Evolutionary conservation across 2,113 vertebrate species (phyloP).

Genomic region (Stegostoma tigrinum): DNA sequence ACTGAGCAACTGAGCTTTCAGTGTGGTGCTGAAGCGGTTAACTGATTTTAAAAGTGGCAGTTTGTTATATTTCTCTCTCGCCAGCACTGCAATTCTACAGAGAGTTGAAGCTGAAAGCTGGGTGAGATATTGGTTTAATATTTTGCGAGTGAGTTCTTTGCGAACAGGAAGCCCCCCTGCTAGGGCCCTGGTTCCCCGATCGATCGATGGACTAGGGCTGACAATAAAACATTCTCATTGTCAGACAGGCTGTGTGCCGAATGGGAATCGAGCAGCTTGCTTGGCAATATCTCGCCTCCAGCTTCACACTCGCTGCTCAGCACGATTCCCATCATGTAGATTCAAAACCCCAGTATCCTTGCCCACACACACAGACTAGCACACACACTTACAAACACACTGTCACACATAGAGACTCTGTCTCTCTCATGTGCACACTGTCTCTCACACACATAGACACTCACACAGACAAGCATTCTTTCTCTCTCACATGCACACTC

Average conservation of each 20-base stretch:
- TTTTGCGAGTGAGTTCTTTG: not conserved
- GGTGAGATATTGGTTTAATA: constrained; percentile 30
- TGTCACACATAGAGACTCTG: too few species aligned
- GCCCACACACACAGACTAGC: too few species aligned
- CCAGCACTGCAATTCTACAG: not conserved
- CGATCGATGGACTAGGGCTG: not conserved
- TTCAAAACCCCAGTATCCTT: not conserved
- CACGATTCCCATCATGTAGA: not conserved
- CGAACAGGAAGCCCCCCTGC: not conserved
- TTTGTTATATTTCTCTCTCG: not conserved
- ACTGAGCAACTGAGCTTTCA: not conserved
- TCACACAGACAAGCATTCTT: too few species aligned
- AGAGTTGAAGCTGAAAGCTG: constrained; percentile 1
- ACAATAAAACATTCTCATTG: constrained; percentile 26
- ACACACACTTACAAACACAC: too few species aligned
- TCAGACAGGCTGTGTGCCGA: constrained; percentile 1
- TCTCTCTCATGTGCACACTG: too few species aligned
- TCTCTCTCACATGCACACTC: too few species aligned
- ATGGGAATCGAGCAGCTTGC: not conserved
- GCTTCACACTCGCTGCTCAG: not conserved
- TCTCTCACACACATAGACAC: too few species aligned
- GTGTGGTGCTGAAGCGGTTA: not conserved
- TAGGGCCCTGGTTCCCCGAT: not conserved
- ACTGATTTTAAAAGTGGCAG: not conserved
- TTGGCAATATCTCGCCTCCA: not conserved